Percentiles rank a stretch among this genome's conserved stretches.
phyloP scores from a whole-genome alignment of 2,888 invertebrate species.

The Agrotis segetum region DNA sequence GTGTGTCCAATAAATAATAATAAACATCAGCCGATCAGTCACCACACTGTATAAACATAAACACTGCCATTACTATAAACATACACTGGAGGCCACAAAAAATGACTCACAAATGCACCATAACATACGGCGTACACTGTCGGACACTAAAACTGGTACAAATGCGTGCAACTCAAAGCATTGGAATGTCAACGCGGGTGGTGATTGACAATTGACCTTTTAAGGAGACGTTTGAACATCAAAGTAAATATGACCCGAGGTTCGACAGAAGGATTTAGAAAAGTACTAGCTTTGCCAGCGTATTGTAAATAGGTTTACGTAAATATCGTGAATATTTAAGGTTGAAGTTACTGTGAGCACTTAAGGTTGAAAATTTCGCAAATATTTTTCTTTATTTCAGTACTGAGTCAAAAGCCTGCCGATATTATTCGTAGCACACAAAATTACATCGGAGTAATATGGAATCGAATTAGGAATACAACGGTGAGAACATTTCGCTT shows the following conservation, averaged over 20 bases:
- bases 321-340: slow-evolving; percentile 28
- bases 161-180: slow-evolving; percentile 69
- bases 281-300: slow-evolving; percentile 31
- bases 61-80: slow-evolving; percentile 43
- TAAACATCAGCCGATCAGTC: slow-evolving; percentile 23
- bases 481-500: neutral
- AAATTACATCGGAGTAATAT: neutral
- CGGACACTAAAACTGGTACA: slow-evolving; percentile 67
- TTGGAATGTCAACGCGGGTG: slow-evolving; percentile 79
- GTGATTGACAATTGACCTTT: slow-evolving; percentile 82
- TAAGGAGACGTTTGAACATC: slow-evolving; percentile 74
- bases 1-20: slow-evolving; percentile 15
- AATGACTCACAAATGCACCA: slow-evolving; percentile 64
- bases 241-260: slow-evolving; percentile 68
- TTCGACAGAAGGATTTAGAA: slow-evolving; percentile 63
- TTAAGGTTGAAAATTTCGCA: slow-evolving; percentile 2
- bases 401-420: neutral
- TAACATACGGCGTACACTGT: slow-evolving; percentile 57
- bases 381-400: slow-evolving; percentile 2
- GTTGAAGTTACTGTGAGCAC: slow-evolving; percentile 14
- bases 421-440: neutral
- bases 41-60: slow-evolving; percentile 44
- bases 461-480: slow-evolving; percentile 1
- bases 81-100: slow-evolving; percentile 62
- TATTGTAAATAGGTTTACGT: slow-evolving; percentile 30